Evolutionary conservation across 2,113 vertebrate genomes (phyloP).

Genomic region (Carettochelys insculpta): DNA sequence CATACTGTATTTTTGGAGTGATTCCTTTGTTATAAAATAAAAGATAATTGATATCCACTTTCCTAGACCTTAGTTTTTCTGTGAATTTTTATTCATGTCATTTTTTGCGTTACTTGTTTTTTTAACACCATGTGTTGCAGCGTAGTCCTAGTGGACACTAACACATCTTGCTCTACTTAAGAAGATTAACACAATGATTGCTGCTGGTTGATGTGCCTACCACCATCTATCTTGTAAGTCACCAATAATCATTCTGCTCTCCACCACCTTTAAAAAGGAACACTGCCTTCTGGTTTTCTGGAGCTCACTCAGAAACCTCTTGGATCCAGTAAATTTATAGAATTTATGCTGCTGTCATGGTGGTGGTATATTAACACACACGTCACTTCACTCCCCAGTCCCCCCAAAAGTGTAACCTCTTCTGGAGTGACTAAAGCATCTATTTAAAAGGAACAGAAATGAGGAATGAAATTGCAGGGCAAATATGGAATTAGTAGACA

Average conservation of each 20-base stretch:
- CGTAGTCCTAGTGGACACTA: fast-evolving
- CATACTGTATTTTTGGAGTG: neutral
- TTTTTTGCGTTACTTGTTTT: too few species aligned
- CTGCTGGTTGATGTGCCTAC: neutral
- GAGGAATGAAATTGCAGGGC: neutral
- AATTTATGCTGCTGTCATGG: neutral
- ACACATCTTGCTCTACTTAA: neutral
- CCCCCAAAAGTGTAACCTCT: neutral
- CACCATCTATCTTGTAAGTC: neutral
- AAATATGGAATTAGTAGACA: fast-evolving
- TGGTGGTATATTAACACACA: neutral
- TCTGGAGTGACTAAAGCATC: fast-evolving
- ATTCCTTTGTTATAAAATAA: neutral
- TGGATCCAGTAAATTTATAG: neutral
- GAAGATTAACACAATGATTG: neutral
- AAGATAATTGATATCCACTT: neutral
- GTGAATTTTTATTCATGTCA: neutral
- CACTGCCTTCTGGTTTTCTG: conserved; percentile 19
- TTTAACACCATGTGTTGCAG: neutral
- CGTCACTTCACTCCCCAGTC: neutral
- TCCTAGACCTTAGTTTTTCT: neutral
- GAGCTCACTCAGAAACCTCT: neutral
- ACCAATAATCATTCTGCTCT: neutral
- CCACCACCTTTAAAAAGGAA: conserved; percentile 14
- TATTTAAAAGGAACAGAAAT: neutral